Evolutionary conservation across 2,888 invertebrate species (phyloP).

Genomic region (Micropterix aruncella): DNA sequence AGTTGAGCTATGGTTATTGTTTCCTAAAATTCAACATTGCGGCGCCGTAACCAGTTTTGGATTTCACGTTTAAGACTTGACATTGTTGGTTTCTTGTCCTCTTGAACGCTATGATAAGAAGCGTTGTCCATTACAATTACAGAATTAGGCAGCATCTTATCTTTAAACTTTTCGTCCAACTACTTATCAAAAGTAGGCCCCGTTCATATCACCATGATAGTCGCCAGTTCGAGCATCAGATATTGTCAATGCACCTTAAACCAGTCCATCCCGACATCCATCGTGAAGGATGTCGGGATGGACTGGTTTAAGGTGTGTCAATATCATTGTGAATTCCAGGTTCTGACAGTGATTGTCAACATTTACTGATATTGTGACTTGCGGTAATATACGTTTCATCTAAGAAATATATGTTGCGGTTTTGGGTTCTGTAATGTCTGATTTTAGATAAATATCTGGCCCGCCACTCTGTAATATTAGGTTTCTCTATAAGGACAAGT

Average conservation of each 20-base stretch:
- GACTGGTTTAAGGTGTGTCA: constrained; percentile 7
- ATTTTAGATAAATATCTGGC: too few relatives aligned
- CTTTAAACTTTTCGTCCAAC: too few relatives aligned
- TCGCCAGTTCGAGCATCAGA: constrained; percentile 5
- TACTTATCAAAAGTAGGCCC: constrained; percentile 5
- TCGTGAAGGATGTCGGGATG: constrained; percentile 8
- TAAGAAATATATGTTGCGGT: too few relatives aligned
- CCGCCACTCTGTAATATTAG: constrained; percentile 7
- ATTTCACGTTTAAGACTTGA: constrained; percentile 1
- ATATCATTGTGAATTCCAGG: constrained; percentile 7
- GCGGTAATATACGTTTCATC: too few relatives aligned
- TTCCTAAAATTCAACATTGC: constrained; percentile 5
- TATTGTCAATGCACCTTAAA: constrained; percentile 5
- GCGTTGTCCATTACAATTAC: too few relatives aligned
- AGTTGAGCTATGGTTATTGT: constrained; percentile 8
- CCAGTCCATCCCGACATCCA: constrained; percentile 8
- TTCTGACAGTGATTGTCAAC: too few relatives aligned
- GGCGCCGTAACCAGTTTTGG: not conserved
- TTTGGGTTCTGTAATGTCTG: too few relatives aligned
- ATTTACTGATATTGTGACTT: too few relatives aligned
- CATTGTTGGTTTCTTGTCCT: constrained; percentile 13
- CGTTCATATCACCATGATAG: too few relatives aligned
- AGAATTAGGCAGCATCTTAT: too few relatives aligned
- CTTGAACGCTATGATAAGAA: constrained; percentile 11
- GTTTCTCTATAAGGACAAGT: constrained; percentile 7